A percentile compares a stretch with the other conserved stretches of the same genome.
Conservation (phyloP, 2,113 vertebrate species). For the Bettongia penicillata region DNA sequence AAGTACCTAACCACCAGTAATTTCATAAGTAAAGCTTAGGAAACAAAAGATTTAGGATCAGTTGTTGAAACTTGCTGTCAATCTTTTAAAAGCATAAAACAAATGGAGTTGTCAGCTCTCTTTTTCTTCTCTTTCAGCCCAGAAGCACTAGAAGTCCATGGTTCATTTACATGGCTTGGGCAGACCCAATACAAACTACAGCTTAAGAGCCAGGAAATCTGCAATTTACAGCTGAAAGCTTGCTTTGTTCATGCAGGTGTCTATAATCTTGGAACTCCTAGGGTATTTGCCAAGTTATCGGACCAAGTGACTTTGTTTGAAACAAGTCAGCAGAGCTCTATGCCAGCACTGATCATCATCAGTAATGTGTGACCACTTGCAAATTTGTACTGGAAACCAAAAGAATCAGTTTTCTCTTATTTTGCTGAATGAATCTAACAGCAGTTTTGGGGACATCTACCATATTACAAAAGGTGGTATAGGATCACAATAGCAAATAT, state of each 20-base stretch:
- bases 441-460: slow-evolving; percentile 80
- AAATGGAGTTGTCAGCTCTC: slow-evolving; percentile 29
- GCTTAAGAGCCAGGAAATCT: slow-evolving; percentile 90
- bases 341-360: slow-evolving; percentile 96
- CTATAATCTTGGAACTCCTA: slow-evolving; percentile 95
- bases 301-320: slow-evolving; percentile 91
- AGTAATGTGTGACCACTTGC: slow-evolving; percentile 86
- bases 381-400: slow-evolving; percentile 67
- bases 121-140: slow-evolving; percentile 81
- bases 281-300: slow-evolving; percentile 92
- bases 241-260: slow-evolving; percentile 96
- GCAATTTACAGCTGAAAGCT: slow-evolving; percentile 89
- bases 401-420: slow-evolving; percentile 77
- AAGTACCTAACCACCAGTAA: not conserved
- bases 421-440: slow-evolving; percentile 77
- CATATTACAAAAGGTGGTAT: slow-evolving; percentile 80
- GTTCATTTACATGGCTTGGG: slow-evolving; percentile 95
- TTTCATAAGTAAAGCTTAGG: not conserved
- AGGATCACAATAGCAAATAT: slow-evolving; percentile 77
- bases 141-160: slow-evolving; percentile 91
- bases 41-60: not conserved
- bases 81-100: not conserved
- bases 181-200: slow-evolving; percentile 95
- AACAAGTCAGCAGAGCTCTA: slow-evolving; percentile 94
- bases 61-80: not conserved